Base-by-base conservation (phyloP, 2,797 vertebrate genomes). In the Hemibagrus guttatus region DNA sequence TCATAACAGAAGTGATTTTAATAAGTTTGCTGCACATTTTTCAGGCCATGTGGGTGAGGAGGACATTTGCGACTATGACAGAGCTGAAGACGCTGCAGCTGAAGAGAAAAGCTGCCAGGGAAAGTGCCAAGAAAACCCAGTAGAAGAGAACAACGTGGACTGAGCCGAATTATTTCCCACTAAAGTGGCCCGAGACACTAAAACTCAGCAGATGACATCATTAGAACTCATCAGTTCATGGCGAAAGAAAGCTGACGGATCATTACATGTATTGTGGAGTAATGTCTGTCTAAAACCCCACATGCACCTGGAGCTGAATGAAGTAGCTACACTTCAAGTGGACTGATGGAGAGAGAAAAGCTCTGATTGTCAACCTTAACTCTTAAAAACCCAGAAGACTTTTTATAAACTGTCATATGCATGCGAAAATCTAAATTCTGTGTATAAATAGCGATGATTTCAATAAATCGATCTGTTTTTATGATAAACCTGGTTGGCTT, bases 41-140 rank as follows among this genome's bases (percentile, higher is more conserved):
- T 78, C 91, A 99, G 98, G 89, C 96, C 42, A 91, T 96, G 89
- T 99, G 98, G 98, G 95, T 99, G 63, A 94, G 95, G 90, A 96
- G 94, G 94, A 97, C 97, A 39, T 95, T 99, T 92, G 94, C 90
- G 11, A 95, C 96, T 52, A 99, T 99, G 97, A 94, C 96, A 2
- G 97, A 99, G 90, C 93, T 99, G 85, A 99, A 98, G 94, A 95
- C 84, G 0, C 79, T 97, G 49, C 97, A 97, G 81, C 92, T 97
- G 72, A 97, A 95, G 92, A 94, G 90, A 49, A 97, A 95, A 90
- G 93, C 92, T 74, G 94, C 92, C 82, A 95, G 91, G 91, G 93
- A 95, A 71, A 95, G 91, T 82, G 94, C 91, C 14, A 95, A 96
- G 28, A 97, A 96, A 92, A 93, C 87, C 0, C 86, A 91, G n/a